A percentile compares a stretch with the other conserved stretches of the same genome.
Evolutionary conservation across 2,888 invertebrate species (phyloP).

Genomic region (Kryphioiulus occultus): DNA sequence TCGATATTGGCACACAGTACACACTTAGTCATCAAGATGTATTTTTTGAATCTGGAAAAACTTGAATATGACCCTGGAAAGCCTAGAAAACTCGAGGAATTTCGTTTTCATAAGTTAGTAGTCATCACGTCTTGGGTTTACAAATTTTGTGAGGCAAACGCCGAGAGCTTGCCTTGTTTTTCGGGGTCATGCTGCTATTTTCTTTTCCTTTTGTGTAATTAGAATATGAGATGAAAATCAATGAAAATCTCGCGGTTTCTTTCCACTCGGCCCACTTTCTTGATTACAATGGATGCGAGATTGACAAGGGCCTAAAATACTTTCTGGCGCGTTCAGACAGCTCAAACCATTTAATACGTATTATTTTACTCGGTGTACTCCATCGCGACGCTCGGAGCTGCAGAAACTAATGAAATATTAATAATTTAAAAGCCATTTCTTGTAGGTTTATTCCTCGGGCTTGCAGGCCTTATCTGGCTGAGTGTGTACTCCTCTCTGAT

Average conservation of each 20-base stretch:
- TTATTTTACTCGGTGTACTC: neutral
- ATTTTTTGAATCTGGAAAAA: too few relatives aligned
- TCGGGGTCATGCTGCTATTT: neutral
- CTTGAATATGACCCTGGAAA: too few relatives aligned
- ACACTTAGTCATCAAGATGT: too few relatives aligned
- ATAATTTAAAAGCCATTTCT: conserved; percentile 39
- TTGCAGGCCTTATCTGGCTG: neutral
- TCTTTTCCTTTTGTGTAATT: neutral
- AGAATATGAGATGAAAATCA: neutral
- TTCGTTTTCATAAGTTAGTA: too few relatives aligned
- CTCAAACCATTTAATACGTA: neutral
- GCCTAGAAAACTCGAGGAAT: too few relatives aligned
- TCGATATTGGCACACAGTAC: too few relatives aligned
- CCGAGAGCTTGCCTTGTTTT: neutral
- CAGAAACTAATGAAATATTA: neutral
- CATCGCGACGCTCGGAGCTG: neutral
- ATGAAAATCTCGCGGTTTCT: neutral
- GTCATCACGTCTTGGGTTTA: too few relatives aligned
- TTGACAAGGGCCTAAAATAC: neutral
- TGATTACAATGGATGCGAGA: conserved; percentile 8
- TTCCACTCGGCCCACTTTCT: neutral
- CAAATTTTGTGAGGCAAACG: too few relatives aligned
- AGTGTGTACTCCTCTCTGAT: neutral
- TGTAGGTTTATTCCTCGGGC: neutral
- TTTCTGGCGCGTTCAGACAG: neutral